Base-by-base conservation (phyloP, 2,113 vertebrate genomes). In the Tauraco erythrolophus region DNA sequence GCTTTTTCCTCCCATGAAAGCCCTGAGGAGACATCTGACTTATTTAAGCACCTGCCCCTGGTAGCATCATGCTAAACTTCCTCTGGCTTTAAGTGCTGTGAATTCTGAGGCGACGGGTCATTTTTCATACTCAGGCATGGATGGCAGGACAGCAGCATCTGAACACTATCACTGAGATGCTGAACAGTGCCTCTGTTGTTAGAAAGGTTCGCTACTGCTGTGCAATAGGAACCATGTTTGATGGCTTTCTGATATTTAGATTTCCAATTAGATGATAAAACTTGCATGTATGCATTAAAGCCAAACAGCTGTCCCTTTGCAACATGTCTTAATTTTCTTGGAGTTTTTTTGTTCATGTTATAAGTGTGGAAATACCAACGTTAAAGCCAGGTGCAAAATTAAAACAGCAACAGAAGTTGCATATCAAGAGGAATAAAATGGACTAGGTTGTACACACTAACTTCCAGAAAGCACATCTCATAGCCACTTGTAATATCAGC, bases 351-450 rank as follows among this genome's bases (percentile, higher is more conserved):
- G 7, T 23, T 87, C 79, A 79, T 66, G 21, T 53, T 33, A 0
- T 48, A n/a, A 62, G 31, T 5, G 16, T 91, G 74, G 43, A 85
- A 96, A 94, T 46, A 84, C 6, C 45, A 56, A 8, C 1, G 0
- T 31, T 79, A 33, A 68, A 39, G 61, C 41, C 35, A 82, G 31
- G 30, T 80, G 24, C n/a, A 45, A 50, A 97, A 84, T 91, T 53
- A 89, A 96, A 83, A 88, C 80, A 92, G 39, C 60, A 89, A 65
- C 74, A 79, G 19, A 95, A 84, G 58, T 90, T 94, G 77, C 54
- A 14, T 69, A 50, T 64, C 74, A 43, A 88, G 41, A 66, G 18
- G 77, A 89, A n/a, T 37, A 69, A 87, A 94, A 77, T 70, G 37
- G 57, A 65, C 75, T 31, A 74, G 43, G 66, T 82, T 61, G 28